Evolutionary conservation across 2,113 vertebrate genomes (phyloP).

Genomic region (Garra rufa): DNA sequence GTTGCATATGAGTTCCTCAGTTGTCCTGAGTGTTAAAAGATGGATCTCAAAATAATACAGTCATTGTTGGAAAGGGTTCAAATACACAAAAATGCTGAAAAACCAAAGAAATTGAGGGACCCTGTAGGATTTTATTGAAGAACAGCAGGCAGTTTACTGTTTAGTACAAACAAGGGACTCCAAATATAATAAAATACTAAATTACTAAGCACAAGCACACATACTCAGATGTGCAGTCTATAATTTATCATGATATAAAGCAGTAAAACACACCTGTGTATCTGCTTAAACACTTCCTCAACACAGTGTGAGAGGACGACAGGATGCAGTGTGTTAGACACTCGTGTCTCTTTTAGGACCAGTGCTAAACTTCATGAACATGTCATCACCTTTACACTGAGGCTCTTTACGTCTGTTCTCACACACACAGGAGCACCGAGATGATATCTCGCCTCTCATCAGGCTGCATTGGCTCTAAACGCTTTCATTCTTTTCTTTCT

Average conservation of each 20-base stretch:
- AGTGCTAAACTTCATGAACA: constrained; percentile 1
- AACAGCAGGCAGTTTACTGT: no score
- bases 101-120: no score
- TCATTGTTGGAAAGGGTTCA: no score
- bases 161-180: no score
- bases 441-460: constrained; percentile 77
- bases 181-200: not conserved
- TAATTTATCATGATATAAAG: not conserved
- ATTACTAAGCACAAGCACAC: not conserved
- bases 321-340: not conserved
- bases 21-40: no score
- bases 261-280: not conserved
- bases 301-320: not conserved
- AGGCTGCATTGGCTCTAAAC: constrained; percentile 75
- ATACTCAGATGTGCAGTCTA: not conserved
- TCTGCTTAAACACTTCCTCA: not conserved
- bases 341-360: not conserved
- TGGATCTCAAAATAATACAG: no score
- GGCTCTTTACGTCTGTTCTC: constrained; percentile 19
- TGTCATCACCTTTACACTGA: constrained; percentile 33
- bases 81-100: no score
- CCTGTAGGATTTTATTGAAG: no score
- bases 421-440: constrained; percentile 56
- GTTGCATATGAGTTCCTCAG: no score
- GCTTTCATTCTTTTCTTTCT: constrained; percentile 39